A percentile compares a stretch with the other conserved stretches of the same genome.
phyloP scores from a whole-genome alignment of 2,113 vertebrate genomes.

The Salvelinus sp. region DNA sequence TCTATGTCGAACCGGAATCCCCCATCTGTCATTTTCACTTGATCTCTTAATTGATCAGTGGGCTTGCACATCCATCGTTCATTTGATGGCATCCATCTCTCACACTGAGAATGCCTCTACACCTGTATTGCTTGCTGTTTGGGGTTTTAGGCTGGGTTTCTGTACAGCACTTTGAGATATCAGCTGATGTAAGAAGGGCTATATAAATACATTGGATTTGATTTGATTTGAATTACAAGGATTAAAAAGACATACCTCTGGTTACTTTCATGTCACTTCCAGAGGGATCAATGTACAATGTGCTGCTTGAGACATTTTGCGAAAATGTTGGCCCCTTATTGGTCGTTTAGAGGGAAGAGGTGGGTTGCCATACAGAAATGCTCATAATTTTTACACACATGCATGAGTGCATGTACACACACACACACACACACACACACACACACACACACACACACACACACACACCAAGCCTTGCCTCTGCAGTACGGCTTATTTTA shows the following conservation, averaged over 20 bases:
- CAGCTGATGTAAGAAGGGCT: no score
- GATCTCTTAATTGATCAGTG: constrained; percentile 6
- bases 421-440: not conserved
- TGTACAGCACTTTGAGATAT: no score
- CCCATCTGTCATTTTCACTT: not conserved
- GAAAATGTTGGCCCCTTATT: not conserved
- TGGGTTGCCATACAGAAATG: not conserved
- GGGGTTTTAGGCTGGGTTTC: no score
- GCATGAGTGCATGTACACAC: not conserved
- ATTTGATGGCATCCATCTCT: not conserved
- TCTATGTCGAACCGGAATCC: not conserved
- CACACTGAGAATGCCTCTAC: not conserved
- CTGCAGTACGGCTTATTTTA: constrained; percentile 34
- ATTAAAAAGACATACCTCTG: not conserved
- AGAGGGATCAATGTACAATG: not conserved
- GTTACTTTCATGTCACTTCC: not conserved
- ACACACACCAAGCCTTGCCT: no score
- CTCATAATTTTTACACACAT: not conserved
- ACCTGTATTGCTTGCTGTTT: no score
- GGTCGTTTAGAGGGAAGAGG: not conserved
- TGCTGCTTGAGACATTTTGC: not conserved
- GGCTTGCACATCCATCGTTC: no score
- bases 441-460: no score
- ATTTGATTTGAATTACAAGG: not conserved
- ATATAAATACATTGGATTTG: no score